Percentiles rank a stretch among this genome's conserved stretches.
These are phyloP conservation scores for Busseola fusca DNA, from an alignment of 2,888 invertebrate genomes.

Conservation along the genomic window DNA sequence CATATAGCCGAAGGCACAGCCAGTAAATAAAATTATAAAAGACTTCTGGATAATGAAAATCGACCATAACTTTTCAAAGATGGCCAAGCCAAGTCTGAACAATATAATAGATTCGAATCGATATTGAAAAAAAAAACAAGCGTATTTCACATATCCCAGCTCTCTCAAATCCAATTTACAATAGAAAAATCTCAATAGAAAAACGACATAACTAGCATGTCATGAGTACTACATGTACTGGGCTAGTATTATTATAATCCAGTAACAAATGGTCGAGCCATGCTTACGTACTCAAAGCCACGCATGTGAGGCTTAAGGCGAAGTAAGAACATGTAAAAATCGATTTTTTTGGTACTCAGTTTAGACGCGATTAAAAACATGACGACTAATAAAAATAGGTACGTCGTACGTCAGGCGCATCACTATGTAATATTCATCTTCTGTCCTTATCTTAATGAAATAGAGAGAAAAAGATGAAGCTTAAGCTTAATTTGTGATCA, in stretches of 20 bases:
- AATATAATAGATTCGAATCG: not conserved
- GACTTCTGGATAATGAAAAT: not conserved
- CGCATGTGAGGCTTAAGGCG: slow-evolving; percentile 54
- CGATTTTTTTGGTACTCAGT: not conserved
- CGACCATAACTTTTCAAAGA: not conserved
- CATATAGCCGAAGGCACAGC: not conserved
- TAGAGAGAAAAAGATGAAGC: too few species aligned
- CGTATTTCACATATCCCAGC: not conserved
- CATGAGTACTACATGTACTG: slow-evolving; percentile 30
- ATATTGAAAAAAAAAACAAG: slow-evolving; percentile 18
- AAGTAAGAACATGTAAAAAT: slow-evolving; percentile 18
- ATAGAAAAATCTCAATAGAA: slow-evolving; percentile 41
- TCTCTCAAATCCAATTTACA: slow-evolving; percentile 15
- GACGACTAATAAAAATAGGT: too few species aligned
- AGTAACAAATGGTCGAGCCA: slow-evolving; percentile 70
- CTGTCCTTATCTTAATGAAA: too few species aligned
- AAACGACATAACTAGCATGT: slow-evolving; percentile 38
- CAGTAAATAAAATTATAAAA: not conserved
- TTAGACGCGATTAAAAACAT: too few species aligned
- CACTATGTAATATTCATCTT: too few species aligned
- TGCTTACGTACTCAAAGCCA: slow-evolving; percentile 59
- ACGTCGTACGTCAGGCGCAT: too few species aligned
- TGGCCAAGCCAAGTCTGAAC: not conserved
- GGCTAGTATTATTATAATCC: slow-evolving; percentile 68
- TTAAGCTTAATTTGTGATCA: too few species aligned